phyloP scores from a whole-genome alignment of 2,888 invertebrate genomes.

The Acanthosepion esculentum region DNA sequence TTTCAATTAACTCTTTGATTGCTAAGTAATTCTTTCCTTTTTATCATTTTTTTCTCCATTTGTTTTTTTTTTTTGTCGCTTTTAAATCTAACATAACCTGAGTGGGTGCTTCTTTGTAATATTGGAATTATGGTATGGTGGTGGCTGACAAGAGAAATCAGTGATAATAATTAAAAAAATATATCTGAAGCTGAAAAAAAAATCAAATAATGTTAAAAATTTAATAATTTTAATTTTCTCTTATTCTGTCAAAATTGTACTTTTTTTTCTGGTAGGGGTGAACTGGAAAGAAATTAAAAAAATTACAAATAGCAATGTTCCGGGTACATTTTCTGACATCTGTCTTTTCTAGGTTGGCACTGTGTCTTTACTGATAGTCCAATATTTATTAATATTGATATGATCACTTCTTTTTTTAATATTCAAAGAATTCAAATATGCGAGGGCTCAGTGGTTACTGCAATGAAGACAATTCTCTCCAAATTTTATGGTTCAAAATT shows the following conservation, averaged over 20 bases:
- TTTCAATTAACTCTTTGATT: not conserved
- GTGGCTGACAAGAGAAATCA: not conserved
- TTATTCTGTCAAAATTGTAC: not conserved
- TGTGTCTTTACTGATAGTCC: not conserved
- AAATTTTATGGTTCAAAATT: not conserved
- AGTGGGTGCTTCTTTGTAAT: not conserved
- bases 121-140: not conserved
- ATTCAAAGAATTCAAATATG: not conserved
- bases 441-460: not conserved
- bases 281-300: not conserved
- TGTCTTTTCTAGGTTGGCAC: not conserved
- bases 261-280: not conserved
- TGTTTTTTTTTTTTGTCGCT: not conserved
- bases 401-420: not conserved
- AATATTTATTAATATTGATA: slow-evolving; percentile 33
- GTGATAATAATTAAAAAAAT: not conserved
- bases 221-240: not conserved
- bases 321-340: not conserved
- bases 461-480: not conserved
- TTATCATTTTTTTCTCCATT: not conserved
- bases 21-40: not conserved
- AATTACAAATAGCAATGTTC: not conserved
- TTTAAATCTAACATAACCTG: not conserved
- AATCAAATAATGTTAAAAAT: not conserved
- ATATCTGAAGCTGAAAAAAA: not conserved